Evolutionary conservation across 2,888 invertebrate species (phyloP).

Genomic region (Polyommatus icarus): DNA sequence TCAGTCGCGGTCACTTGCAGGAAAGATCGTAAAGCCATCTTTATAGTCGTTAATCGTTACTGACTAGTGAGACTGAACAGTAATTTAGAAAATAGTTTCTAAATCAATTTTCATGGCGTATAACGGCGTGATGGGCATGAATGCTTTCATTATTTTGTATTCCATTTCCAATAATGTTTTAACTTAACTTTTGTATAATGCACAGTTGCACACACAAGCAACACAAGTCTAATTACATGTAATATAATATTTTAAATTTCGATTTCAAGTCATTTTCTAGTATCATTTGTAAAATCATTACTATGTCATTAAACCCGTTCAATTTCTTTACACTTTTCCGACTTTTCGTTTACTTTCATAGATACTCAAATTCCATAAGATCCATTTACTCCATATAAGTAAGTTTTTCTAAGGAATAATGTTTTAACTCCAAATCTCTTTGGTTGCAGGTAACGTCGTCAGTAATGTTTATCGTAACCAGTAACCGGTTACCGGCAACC

Average conservation of each 20-base stretch:
- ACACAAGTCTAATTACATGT: background rate
- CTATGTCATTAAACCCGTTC: no score
- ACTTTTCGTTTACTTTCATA: background rate
- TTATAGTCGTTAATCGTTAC: background rate
- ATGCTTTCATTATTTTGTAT: slow-evolving; percentile 20
- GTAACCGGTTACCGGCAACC: slow-evolving; percentile 6
- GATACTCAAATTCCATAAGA: background rate
- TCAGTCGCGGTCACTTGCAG: no score
- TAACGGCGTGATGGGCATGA: slow-evolving; percentile 16
- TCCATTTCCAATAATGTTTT: slow-evolving; percentile 4
- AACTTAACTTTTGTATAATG: background rate
- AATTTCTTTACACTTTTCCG: background rate
- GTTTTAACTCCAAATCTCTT: background rate
- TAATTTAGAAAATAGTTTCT: slow-evolving; percentile 21
- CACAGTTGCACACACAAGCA: no score
- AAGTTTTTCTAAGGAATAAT: no score
- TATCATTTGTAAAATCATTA: no score
- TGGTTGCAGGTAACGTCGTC: background rate
- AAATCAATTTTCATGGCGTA: slow-evolving; percentile 6
- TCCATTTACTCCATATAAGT: no score
- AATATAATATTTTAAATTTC: no score
- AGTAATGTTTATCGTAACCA: slow-evolving; percentile 6
- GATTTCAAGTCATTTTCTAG: no score
- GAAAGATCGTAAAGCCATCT: no score
- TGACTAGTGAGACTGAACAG: background rate